These are phyloP conservation scores for Pissodes strobi DNA, from an alignment of 1,140 invertebrate genomes.

Conservation along the genomic window DNA sequence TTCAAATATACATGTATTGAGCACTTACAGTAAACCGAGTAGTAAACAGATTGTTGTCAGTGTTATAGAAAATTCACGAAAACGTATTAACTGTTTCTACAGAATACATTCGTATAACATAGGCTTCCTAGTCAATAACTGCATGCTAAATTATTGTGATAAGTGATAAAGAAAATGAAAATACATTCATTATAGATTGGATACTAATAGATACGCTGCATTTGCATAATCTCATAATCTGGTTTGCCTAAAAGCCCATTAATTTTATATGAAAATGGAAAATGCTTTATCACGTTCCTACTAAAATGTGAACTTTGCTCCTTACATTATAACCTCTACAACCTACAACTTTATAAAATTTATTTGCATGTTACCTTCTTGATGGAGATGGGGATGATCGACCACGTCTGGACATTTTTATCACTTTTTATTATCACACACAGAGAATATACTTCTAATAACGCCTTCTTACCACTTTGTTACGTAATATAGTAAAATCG, in stretches of 20 bases:
- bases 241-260: background rate
- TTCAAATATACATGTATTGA: too few species aligned
- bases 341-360: background rate
- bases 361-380: conserved; percentile 21
- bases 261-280: background rate
- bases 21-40: too few species aligned
- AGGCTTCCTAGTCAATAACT: too few species aligned
- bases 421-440: conserved; percentile 2
- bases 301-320: background rate
- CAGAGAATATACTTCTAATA: background rate
- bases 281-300: background rate
- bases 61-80: too few species aligned
- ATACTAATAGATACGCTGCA: background rate
- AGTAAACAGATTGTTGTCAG: too few species aligned
- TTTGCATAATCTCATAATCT: background rate
- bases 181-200: too few species aligned
- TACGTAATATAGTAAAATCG: conserved; percentile 17
- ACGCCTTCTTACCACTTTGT: conserved; percentile 2
- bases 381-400: conserved; percentile 60
- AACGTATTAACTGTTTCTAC: too few species aligned
- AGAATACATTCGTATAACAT: too few species aligned
- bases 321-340: background rate
- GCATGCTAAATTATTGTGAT: too few species aligned
- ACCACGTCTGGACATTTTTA: conserved; percentile 75
- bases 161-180: too few species aligned